A percentile compares a stretch with the other conserved stretches of the same genome.
These are phyloP conservation scores for Ophthalmolycus amberensis DNA, from an alignment of 2,113 vertebrate genomes.

Conservation along the genomic window DNA sequence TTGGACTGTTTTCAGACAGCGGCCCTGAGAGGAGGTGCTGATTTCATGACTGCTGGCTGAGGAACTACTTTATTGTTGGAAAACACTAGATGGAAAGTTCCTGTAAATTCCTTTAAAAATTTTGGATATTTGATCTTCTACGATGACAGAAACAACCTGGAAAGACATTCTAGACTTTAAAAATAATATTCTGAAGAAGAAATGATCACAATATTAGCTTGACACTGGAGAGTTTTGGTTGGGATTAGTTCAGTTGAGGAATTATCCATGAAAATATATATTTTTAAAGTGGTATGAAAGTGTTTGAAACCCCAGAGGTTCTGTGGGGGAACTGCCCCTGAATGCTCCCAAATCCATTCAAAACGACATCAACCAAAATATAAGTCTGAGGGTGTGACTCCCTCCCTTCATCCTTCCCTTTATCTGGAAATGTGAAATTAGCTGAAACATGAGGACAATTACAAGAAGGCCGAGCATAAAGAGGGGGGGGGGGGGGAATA, in stretches of 20 bases:
- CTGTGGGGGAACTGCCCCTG: conserved; percentile 29
- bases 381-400: conserved; percentile 49
- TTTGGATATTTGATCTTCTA: not conserved
- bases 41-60: not conserved
- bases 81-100: not conserved
- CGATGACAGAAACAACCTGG: not conserved
- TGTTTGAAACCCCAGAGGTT: conserved; percentile 28
- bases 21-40: conserved; percentile 31
- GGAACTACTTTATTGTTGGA: not conserved
- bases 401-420: conserved; percentile 44
- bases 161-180: not conserved
- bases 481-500: conserved; percentile 59
- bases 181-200: not conserved
- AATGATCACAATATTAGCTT: not conserved
- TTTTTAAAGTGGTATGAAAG: conserved; percentile 15
- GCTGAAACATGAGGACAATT: conserved; percentile 81
- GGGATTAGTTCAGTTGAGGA: not conserved
- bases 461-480: conserved; percentile 73
- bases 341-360: conserved; percentile 48
- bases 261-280: conserved; percentile 1
- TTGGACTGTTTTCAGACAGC: conserved; percentile 62
- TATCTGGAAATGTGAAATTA: conserved; percentile 80
- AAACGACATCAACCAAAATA: conserved; percentile 62
- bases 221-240: not conserved
- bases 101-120: not conserved